Conservation (phyloP, 2,797 vertebrate species). For the Semaprochilodus insignis region DNA sequence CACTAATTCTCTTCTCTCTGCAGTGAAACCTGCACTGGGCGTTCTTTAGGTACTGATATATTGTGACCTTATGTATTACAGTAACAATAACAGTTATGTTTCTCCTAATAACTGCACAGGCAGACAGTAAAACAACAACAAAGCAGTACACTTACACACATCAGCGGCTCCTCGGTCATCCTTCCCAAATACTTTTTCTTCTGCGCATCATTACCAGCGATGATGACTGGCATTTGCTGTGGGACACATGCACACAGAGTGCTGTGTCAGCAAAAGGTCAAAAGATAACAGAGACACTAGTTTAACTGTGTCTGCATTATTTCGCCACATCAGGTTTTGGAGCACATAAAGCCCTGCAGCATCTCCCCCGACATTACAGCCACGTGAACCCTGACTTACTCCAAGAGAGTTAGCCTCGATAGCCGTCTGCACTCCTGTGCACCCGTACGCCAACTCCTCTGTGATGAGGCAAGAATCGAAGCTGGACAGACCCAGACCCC, state of each 20-base stretch:
- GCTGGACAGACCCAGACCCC: conserved; percentile 87
- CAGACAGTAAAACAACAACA: too few relatives aligned
- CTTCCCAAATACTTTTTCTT: conserved; percentile 92
- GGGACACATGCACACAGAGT: conserved; percentile 39
- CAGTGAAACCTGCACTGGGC: too few relatives aligned
- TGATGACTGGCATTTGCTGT: conserved; percentile 94
- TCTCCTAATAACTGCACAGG: too few relatives aligned
- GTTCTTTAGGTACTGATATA: too few relatives aligned
- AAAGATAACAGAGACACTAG: background rate
- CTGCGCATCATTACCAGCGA: conserved; percentile 88
- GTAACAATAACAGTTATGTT: too few relatives aligned
- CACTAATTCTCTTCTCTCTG: too few relatives aligned
- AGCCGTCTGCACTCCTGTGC: conserved; percentile 92
- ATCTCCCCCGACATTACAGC: too few relatives aligned
- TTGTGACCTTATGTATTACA: too few relatives aligned
- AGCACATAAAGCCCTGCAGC: too few relatives aligned
- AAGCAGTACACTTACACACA: conserved; percentile 88
- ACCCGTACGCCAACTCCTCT: conserved; percentile 91
- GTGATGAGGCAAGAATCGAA: conserved; percentile 92
- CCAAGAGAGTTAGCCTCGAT: conserved; percentile 92
- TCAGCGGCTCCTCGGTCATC: conserved; percentile 88
- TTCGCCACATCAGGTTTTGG: too few relatives aligned
- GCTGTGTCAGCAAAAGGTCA: too few relatives aligned
- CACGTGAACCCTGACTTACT: conserved; percentile 73
- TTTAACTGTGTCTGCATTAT: too few relatives aligned